Percentiles rank a stretch among this genome's conserved stretches.
phyloP scores from a whole-genome alignment of 2,797 vertebrate genomes.

The Sebastes umbrosus region DNA sequence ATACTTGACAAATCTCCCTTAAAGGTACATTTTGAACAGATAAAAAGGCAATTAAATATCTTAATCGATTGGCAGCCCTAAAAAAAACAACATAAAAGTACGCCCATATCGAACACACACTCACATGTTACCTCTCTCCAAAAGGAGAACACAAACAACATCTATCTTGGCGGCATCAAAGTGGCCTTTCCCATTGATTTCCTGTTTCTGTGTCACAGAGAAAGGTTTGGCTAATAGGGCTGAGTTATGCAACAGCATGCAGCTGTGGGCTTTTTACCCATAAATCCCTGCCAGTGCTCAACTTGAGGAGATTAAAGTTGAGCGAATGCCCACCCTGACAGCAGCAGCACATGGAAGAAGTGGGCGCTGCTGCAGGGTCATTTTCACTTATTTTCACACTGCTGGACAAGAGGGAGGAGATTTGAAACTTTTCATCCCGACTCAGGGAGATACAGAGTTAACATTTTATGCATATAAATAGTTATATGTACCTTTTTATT shows the following conservation, averaged over 20 bases:
- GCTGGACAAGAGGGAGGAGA: background rate
- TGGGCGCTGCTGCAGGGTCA: background rate
- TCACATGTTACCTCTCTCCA: background rate
- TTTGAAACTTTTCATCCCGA: background rate
- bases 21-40: too few species aligned
- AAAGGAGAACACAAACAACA: background rate
- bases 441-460: background rate
- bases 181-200: slow-evolving; percentile 50
- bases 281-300: slow-evolving; percentile 60
- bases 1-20: too few species aligned
- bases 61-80: too few species aligned
- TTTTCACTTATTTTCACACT: background rate
- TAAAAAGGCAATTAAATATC: too few species aligned
- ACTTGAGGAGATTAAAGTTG: slow-evolving; percentile 67
- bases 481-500: background rate
- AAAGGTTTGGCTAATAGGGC: slow-evolving; percentile 51
- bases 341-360: background rate
- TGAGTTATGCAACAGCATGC: slow-evolving; percentile 72
- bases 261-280: slow-evolving; percentile 58
- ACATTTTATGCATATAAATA: background rate
- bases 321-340: slow-evolving; percentile 36
- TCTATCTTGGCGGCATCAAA: background rate
- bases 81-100: background rate
- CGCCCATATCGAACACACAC: background rate
- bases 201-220: slow-evolving; percentile 40